These are phyloP conservation scores for Apomyelois bistriatella DNA, from an alignment of 2,888 invertebrate species.

Conservation along the genomic window DNA sequence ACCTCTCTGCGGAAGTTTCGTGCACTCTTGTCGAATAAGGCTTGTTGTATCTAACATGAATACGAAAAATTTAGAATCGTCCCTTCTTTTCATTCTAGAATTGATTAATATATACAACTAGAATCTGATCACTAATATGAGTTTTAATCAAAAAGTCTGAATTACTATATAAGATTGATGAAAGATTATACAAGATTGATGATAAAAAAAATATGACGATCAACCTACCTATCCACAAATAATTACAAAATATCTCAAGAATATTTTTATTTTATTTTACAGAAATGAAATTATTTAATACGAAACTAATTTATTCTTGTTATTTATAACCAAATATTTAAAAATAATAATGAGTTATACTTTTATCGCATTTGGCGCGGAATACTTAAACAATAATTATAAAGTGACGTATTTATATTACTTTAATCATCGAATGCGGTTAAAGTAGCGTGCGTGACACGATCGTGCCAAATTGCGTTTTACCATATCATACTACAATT, in stretches of 20 bases:
- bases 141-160: no score
- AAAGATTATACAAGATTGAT: no score
- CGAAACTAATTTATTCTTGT: neutral
- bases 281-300: no score
- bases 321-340: neutral
- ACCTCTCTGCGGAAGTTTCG: constrained; percentile 48
- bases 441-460: neutral
- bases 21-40: constrained; percentile 29
- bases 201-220: no score
- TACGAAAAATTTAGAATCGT: constrained; percentile 7
- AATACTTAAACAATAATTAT: neutral
- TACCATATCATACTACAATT: constrained; percentile 6
- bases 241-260: no score
- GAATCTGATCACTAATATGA: no score
- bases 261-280: no score
- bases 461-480: neutral
- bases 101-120: no score
- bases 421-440: neutral
- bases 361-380: neutral
- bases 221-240: no score
- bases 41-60: constrained; percentile 15
- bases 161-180: no score
- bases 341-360: neutral
- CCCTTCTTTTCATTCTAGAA: no score
- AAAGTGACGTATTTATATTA: neutral